Conservation (phyloP, 1,140 invertebrate species). For the Drosophila ficusphila region DNA sequence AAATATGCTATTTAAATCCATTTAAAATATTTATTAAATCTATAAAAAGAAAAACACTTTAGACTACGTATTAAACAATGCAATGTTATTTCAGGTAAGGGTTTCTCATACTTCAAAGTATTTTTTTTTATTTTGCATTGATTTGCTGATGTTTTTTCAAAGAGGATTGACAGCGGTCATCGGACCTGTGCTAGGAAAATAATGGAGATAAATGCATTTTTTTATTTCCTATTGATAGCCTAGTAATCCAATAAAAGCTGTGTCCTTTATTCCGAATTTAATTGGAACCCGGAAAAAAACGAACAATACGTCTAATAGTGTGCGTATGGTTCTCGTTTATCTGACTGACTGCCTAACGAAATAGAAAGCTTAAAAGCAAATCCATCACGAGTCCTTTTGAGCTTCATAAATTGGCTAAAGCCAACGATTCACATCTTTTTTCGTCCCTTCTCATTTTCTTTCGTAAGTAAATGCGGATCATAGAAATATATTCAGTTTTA, state of each 20-base stretch:
- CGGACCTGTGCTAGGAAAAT: background rate
- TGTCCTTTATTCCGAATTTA: conserved; percentile 12
- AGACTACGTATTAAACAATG: no score
- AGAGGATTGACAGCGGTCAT: conserved; percentile 18
- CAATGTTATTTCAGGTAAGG: no score
- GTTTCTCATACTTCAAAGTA: no score
- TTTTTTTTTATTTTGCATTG: background rate
- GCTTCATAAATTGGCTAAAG: conserved; percentile 7
- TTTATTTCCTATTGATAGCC: conserved; percentile 5
- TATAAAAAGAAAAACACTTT: no score
- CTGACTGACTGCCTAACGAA: background rate
- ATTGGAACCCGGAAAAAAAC: conserved; percentile 12
- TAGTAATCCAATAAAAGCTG: background rate
- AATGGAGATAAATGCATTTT: conserved; percentile 8
- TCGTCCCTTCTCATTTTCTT: background rate
- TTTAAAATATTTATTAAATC: no score
- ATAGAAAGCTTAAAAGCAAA: conserved; percentile 12
- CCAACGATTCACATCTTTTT: background rate
- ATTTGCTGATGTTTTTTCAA: conserved; percentile 11
- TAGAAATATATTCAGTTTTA: background rate
- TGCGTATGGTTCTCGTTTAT: conserved; percentile 3
- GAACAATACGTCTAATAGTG: no score
- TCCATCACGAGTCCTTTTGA: conserved; percentile 13
- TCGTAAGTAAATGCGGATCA: conserved; percentile 4
- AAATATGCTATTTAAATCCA: background rate